Percentiles rank a stretch among this genome's conserved stretches.
These are phyloP conservation scores for Platyscelio sp. DNA, from an alignment of 2,888 invertebrate species.

Conservation along the genomic window DNA sequence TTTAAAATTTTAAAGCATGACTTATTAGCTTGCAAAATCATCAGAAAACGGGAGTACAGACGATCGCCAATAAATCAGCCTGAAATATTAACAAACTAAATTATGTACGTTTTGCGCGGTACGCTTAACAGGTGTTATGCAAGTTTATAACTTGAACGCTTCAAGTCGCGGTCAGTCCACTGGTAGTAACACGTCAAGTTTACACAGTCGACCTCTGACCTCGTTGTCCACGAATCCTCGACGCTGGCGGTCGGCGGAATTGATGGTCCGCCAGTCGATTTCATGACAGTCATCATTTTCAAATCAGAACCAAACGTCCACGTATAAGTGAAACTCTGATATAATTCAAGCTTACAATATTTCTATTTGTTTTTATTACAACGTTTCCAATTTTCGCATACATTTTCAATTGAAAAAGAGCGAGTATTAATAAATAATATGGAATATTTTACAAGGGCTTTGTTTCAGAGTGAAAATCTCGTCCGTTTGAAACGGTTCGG, in stretches of 20 bases:
- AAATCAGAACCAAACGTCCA: not conserved
- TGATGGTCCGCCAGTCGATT: constrained; percentile 54
- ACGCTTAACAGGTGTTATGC: constrained; percentile 78
- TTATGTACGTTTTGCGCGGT: constrained; percentile 63
- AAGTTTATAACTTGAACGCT: constrained; percentile 73
- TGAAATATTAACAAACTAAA: constrained; percentile 71
- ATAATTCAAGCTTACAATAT: too few species aligned
- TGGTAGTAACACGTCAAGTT: constrained; percentile 81
- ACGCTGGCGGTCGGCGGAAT: constrained; percentile 76
- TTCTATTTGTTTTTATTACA: too few species aligned
- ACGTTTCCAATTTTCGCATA: too few species aligned
- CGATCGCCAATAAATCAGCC: constrained; percentile 71
- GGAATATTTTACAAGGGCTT: too few species aligned
- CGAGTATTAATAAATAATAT: too few species aligned
- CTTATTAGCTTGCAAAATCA: not conserved
- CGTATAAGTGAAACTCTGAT: too few species aligned
- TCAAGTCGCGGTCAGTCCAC: constrained; percentile 69
- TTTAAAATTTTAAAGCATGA: constrained; percentile 1
- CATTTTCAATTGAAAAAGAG: too few species aligned
- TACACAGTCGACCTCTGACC: constrained; percentile 80
- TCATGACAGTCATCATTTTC: constrained; percentile 55
- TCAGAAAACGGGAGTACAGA: constrained; percentile 40
- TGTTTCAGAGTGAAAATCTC: too few species aligned
- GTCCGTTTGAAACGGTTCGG: too few species aligned
- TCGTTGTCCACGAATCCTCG: constrained; percentile 69